A percentile compares a stretch with the other conserved stretches of the same genome.
phyloP scores from a whole-genome alignment of 1,140 invertebrate genomes.

The Aphaenogaster ashmeadi region DNA sequence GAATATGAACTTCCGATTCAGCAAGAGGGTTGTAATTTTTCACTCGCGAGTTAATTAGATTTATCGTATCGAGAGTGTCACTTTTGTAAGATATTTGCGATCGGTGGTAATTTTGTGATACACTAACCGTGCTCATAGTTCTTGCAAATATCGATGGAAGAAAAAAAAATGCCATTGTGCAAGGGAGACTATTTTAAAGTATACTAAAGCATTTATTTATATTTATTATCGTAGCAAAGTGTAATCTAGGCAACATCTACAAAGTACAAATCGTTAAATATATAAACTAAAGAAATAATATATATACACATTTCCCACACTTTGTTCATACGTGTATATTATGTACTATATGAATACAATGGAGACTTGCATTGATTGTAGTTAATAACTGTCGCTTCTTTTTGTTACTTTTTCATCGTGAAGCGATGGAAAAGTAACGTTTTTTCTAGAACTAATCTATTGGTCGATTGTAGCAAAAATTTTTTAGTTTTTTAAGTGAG shows the following conservation, averaged over 20 bases:
- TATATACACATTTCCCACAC: constrained; percentile 47
- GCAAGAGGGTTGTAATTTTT: constrained; percentile 66
- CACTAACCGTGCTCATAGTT: constrained; percentile 57
- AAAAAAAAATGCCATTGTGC: constrained; percentile 44
- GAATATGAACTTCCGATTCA: constrained; percentile 56
- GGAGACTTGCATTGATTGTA: constrained; percentile 38
- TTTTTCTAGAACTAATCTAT: neutral
- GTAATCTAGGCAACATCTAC: constrained; percentile 60
- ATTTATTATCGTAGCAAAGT: constrained; percentile 61
- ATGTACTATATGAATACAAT: constrained; percentile 49
- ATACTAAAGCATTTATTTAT: constrained; percentile 54
- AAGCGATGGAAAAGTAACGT: constrained; percentile 1
- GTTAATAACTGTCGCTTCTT: constrained; percentile 17
- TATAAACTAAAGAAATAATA: constrained; percentile 53
- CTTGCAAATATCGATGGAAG: constrained; percentile 33
- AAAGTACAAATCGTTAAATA: constrained; percentile 69
- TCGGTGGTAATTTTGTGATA: constrained; percentile 65
- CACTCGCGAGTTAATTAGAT: constrained; percentile 34
- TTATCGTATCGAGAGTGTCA: constrained; percentile 16
- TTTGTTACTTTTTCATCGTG: neutral
- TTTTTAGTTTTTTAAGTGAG: neutral
- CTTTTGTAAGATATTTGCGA: constrained; percentile 56
- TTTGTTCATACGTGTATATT: constrained; percentile 57
- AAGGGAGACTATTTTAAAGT: constrained; percentile 56
- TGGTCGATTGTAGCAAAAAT: neutral